Percentiles rank a stretch among this genome's conserved stretches.
Evolutionary conservation across 2,888 invertebrate genomes (phyloP).

Genomic region (Linnaemya vulpina): DNA sequence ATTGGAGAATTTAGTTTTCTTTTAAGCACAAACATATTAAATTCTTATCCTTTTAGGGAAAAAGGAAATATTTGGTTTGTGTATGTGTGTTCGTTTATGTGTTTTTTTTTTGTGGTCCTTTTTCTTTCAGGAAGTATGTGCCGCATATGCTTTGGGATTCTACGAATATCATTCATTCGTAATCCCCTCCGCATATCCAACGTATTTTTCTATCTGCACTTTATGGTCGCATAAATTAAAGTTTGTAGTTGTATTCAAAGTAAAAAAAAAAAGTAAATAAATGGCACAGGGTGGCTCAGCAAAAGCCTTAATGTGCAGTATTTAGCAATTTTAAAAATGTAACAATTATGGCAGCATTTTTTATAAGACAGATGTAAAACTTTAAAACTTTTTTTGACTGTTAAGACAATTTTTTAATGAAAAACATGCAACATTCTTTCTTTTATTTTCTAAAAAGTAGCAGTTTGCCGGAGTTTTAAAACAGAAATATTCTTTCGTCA

Average conservation of each 20-base stretch:
- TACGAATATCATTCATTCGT: conserved; percentile 42
- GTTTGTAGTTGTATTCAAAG: conserved; percentile 1
- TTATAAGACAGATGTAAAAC: too few relatives aligned
- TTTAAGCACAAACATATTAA: conserved; percentile 43
- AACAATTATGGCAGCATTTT: too few relatives aligned
- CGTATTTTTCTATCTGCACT: conserved; percentile 4
- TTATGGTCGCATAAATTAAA: not conserved
- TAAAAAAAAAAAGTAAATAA: not conserved
- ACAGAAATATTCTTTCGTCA: too few relatives aligned
- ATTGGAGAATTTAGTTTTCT: conserved; percentile 2
- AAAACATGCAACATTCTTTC: too few relatives aligned
- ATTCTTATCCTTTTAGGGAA: conserved; percentile 47
- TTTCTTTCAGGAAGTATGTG: not conserved
- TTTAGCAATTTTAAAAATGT: too few relatives aligned
- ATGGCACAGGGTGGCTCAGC: not conserved
- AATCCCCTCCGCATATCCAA: conserved; percentile 2
- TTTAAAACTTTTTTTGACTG: too few relatives aligned
- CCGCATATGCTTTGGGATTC: conserved; percentile 15
- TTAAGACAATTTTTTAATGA: too few relatives aligned
- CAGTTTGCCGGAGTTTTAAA: too few relatives aligned
- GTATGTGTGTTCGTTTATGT: not conserved
- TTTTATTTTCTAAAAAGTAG: too few relatives aligned
- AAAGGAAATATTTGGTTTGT: not conserved
- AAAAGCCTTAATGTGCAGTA: not conserved
- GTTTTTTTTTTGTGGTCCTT: not conserved